Evolutionary conservation across 2,797 vertebrate species (phyloP).

Genomic region (Morus bassanus): DNA sequence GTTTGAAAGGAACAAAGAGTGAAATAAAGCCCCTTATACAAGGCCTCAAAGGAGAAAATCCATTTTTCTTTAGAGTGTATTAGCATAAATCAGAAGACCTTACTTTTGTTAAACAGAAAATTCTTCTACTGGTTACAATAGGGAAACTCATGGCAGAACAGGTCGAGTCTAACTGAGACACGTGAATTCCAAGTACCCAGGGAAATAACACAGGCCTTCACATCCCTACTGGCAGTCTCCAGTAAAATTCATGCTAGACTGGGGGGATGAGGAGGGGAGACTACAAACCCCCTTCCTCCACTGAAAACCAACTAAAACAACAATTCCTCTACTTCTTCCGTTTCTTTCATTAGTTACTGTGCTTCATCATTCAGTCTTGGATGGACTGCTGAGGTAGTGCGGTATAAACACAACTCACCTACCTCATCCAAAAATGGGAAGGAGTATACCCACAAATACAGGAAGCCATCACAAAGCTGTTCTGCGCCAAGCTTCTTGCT

Average conservation of each 20-base stretch:
- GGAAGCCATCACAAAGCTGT: background rate
- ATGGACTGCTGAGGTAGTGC: background rate
- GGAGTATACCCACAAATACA: background rate
- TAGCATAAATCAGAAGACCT: background rate
- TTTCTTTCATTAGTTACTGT: background rate
- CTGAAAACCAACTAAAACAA: background rate
- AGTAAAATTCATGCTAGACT: background rate
- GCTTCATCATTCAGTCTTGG: background rate
- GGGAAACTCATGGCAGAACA: background rate
- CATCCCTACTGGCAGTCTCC: background rate
- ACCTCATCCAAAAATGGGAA: background rate
- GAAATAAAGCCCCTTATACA: background rate
- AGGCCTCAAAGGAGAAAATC: background rate
- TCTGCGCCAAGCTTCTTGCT: background rate
- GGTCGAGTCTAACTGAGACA: background rate
- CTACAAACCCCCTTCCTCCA: background rate
- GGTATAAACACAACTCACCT: background rate
- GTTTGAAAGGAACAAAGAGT: background rate
- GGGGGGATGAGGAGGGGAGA: background rate
- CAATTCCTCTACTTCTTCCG: background rate
- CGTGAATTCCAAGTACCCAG: background rate
- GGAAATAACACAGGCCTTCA: background rate
- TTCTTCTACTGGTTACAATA: background rate
- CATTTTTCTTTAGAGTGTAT: background rate
- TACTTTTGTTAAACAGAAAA: background rate